Evolutionary conservation across 2,797 vertebrate species (phyloP).

Genomic region (Gallinago nigripennis): DNA sequence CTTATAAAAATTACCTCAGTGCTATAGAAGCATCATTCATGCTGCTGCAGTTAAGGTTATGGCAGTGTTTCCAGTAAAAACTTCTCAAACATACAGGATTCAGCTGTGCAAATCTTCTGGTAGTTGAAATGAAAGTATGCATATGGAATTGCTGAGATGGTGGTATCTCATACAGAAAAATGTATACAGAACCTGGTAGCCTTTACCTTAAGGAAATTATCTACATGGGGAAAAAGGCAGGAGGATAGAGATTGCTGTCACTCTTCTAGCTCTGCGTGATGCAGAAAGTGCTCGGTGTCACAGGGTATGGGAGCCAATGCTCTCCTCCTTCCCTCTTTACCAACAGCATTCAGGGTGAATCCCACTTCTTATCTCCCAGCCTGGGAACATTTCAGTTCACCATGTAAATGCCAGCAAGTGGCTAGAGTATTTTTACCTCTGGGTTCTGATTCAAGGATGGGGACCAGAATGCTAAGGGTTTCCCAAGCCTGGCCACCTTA

Average conservation of each 20-base stretch:
- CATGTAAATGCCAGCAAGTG: neutral
- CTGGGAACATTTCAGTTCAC: neutral
- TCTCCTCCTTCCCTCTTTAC: neutral
- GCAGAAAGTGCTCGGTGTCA: accelerated
- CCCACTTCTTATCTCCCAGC: neutral
- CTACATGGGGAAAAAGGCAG: neutral
- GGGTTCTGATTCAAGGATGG: neutral
- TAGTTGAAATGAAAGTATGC: neutral
- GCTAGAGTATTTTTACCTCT: neutral
- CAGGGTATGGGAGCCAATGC: accelerated
- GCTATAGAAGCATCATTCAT: constrained; percentile 22
- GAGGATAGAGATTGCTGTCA: neutral
- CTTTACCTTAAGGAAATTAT: neutral
- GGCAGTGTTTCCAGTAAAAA: constrained; percentile 10
- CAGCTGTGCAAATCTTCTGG: constrained; percentile 26
- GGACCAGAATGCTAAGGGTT: neutral
- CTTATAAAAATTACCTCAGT: constrained; percentile 39
- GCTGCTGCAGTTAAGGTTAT: neutral
- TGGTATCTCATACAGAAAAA: neutral
- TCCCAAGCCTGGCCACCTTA: neutral
- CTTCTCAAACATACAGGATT: constrained; percentile 14
- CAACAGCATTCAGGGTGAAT: neutral
- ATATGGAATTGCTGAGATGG: accelerated
- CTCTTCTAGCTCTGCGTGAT: accelerated
- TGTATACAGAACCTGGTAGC: neutral